phyloP scores from a whole-genome alignment of 2,797 vertebrate species.

The Glossophaga mutica region DNA sequence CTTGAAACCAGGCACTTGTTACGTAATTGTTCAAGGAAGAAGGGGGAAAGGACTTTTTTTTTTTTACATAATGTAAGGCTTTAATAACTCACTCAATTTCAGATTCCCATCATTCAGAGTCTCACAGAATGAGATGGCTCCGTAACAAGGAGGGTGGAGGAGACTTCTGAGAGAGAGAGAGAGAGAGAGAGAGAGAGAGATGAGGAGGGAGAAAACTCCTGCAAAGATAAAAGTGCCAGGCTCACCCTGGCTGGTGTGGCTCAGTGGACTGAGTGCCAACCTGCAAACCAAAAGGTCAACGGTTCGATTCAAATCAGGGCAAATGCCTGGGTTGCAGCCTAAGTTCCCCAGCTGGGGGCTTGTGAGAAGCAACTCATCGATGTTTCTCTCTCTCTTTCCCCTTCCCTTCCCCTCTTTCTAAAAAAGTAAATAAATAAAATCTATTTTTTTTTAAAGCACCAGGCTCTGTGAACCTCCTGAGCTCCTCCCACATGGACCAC shows the following conservation, averaged over 20 bases:
- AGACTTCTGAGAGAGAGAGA: no score
- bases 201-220: background rate
- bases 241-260: no score
- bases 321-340: no score
- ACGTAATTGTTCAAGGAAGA: background rate
- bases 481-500: background rate
- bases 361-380: no score
- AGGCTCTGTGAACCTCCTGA: fast-evolving
- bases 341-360: no score
- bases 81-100: background rate
- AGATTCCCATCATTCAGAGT: background rate
- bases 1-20: background rate
- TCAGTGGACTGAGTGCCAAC: no score
- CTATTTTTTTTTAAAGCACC: background rate
- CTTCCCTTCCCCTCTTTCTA: no score
- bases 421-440: no score
- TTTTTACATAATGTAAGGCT: background rate
- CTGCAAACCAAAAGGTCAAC: no score
- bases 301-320: no score
- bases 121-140: background rate
- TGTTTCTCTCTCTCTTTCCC: no score
- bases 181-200: background rate
- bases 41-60: background rate
- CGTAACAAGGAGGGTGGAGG: background rate
- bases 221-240: no score